These are phyloP conservation scores for Aromia moschata DNA, from an alignment of 2,888 invertebrate species.

Conservation along the genomic window DNA sequence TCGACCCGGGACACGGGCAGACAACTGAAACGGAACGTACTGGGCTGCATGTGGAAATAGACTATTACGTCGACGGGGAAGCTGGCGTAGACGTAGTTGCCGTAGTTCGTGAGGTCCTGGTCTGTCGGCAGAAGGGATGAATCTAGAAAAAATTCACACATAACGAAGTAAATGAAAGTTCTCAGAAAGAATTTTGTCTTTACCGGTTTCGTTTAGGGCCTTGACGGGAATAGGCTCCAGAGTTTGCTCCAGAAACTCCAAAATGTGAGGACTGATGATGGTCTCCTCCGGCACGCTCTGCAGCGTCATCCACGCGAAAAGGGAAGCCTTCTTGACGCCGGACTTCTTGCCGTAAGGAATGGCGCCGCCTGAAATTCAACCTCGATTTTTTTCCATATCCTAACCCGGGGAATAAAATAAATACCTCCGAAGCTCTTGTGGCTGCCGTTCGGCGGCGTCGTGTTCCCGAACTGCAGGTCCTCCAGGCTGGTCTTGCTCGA, in stretches of 20 bases:
- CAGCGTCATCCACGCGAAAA: constrained; percentile 95
- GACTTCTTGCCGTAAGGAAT: constrained; percentile 38
- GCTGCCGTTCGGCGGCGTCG: constrained; percentile 45
- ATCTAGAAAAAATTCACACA: constrained; percentile 40
- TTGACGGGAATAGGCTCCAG: constrained; percentile 88
- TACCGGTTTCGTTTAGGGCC: constrained; percentile 44
- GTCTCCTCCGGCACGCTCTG: constrained; percentile 98
- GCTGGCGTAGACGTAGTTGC: constrained; percentile 87
- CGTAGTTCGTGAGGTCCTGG: constrained; percentile 71
- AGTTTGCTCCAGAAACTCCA: constrained; percentile 97
- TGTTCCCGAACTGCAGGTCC: constrained; percentile 48
- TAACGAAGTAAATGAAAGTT: constrained; percentile 7
- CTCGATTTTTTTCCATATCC: neutral
- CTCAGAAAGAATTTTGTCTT: neutral
- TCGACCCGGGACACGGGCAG: constrained; percentile 95
- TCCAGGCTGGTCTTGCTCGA: constrained; percentile 53
- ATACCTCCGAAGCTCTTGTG: constrained; percentile 35
- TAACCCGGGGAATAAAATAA: neutral
- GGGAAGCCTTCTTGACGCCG: constrained; percentile 84
- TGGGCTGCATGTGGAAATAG: constrained; percentile 98
- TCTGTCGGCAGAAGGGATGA: constrained; percentile 57
- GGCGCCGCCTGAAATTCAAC: constrained; percentile 12
- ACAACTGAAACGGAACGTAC: constrained; percentile 95
- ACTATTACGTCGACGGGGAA: constrained; percentile 99
- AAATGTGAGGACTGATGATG: constrained; percentile 94